Percentiles rank a stretch among this genome's conserved stretches.
Conservation (phyloP, 2,888 invertebrate genomes). For the Uloborus plumipes region DNA sequence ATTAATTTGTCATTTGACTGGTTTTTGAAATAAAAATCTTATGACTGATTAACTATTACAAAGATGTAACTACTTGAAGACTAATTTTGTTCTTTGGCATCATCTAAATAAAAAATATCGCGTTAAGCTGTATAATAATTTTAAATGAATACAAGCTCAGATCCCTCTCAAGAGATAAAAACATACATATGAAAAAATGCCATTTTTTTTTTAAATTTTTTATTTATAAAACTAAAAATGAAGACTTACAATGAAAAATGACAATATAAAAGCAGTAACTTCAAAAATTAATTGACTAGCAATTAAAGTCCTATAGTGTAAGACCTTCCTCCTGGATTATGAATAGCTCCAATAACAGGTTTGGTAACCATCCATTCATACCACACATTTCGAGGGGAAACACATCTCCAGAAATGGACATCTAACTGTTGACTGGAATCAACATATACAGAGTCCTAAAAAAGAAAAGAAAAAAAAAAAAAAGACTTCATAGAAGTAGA, state of each 20-base stretch:
- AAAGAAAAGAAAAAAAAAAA: constrained; percentile 66
- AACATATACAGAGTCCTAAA: constrained; percentile 81
- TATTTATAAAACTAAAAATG: not conserved
- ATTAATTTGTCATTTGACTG: too few relatives aligned
- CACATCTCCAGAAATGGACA: constrained; percentile 89
- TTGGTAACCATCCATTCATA: constrained; percentile 90
- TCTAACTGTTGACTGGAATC: constrained; percentile 80
- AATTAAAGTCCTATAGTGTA: constrained; percentile 78
- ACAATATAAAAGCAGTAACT: constrained; percentile 4
- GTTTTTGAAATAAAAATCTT: too few relatives aligned
- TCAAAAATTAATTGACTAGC: not conserved
- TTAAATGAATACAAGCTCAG: too few relatives aligned
- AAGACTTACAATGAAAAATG: constrained; percentile 8
- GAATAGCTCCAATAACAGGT: constrained; percentile 76
- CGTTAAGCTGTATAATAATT: too few relatives aligned
- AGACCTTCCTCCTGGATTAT: constrained; percentile 82
- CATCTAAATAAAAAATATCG: too few relatives aligned
- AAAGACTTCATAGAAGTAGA: not conserved
- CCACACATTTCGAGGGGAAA: constrained; percentile 88
- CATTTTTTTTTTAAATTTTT: too few relatives aligned
- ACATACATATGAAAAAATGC: too few relatives aligned
- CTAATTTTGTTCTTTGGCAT: too few relatives aligned
- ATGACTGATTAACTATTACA: too few relatives aligned
- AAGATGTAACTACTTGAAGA: too few relatives aligned
- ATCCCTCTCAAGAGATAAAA: too few relatives aligned